These are phyloP conservation scores for Syngnathus acus DNA, from an alignment of 2,797 vertebrate species.

Conservation along the genomic window DNA sequence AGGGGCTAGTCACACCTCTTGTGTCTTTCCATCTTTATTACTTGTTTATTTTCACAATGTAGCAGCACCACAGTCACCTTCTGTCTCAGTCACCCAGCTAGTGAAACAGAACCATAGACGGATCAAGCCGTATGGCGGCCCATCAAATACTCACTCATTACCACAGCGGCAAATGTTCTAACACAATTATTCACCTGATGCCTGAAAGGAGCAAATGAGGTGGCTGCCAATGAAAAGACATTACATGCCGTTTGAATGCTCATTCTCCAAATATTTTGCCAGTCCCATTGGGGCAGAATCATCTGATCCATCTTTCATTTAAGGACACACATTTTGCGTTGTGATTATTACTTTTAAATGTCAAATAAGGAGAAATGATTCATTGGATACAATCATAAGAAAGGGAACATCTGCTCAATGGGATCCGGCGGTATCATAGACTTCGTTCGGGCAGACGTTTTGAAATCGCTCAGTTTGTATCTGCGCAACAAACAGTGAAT, in stretches of 20 bases:
- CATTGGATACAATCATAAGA: neutral
- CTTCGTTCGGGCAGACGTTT: neutral
- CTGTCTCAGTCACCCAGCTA: constrained; percentile 14
- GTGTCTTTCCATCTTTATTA: constrained; percentile 24
- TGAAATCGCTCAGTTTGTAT: neutral
- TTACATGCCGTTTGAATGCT: neutral
- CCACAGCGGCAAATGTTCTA: constrained; percentile 11
- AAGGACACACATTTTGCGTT: neutral
- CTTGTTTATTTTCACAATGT: constrained; percentile 21
- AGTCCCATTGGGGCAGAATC: neutral
- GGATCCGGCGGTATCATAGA: neutral
- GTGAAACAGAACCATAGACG: constrained; percentile 17
- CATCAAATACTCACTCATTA: constrained; percentile 29
- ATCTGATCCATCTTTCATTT: too few relatives aligned
- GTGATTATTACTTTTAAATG: neutral
- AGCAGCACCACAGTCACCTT: neutral
- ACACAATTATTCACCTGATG: constrained; percentile 38
- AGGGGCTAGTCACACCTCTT: constrained; percentile 12
- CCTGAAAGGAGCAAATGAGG: constrained; percentile 40
- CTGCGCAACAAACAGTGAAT: neutral
- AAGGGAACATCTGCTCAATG: neutral
- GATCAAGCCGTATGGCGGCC: constrained; percentile 15
- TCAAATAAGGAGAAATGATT: neutral
- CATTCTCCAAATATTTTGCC: neutral
- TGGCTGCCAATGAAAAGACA: constrained; percentile 54